A percentile compares a stretch with the other conserved stretches of the same genome.
These are phyloP conservation scores for Phyllotis vaccarum DNA, from an alignment of 2,797 vertebrate species.

Conservation along the genomic window DNA sequence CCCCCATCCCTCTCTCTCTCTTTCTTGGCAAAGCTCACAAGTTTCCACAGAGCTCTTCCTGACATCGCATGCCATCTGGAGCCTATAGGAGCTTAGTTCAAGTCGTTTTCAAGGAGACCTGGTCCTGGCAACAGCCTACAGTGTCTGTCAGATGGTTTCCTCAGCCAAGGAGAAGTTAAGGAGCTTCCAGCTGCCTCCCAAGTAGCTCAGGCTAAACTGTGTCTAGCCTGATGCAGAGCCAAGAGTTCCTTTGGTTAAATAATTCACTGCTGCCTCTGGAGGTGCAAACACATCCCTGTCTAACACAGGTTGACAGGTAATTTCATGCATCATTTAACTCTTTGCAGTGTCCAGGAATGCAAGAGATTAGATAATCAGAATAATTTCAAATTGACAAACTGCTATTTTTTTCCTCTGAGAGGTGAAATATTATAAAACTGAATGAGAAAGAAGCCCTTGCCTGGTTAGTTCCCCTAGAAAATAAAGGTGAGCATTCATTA, in stretches of 20 bases:
- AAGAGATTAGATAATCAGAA: constrained; percentile 71
- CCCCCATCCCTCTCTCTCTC: background rate
- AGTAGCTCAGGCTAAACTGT: constrained; percentile 52
- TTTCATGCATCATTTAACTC: constrained; percentile 87
- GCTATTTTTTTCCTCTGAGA: constrained; percentile 27
- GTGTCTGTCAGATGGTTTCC: constrained; percentile 63
- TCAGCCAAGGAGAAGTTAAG: constrained; percentile 33
- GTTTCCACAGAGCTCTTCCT: constrained; percentile 23
- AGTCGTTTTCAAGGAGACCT: constrained; percentile 79
- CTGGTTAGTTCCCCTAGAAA: background rate
- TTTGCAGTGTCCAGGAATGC: constrained; percentile 78
- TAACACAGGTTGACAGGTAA: constrained; percentile 84
- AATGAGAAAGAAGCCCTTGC: constrained; percentile 16
- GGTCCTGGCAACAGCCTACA: constrained; percentile 37
- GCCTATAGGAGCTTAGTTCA: constrained; percentile 64
- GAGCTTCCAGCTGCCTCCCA: constrained; percentile 21
- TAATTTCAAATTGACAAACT: constrained; percentile 68
- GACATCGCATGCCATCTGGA: constrained; percentile 73
- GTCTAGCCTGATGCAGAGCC: background rate
- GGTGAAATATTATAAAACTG: constrained; percentile 9
- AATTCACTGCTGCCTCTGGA: constrained; percentile 61
- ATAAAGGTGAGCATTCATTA: background rate
- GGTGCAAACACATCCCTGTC: constrained; percentile 56
- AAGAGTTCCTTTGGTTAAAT: constrained; percentile 36
- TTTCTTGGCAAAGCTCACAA: constrained; percentile 10